phyloP scores from a whole-genome alignment of 1,140 invertebrate genomes.

The Ceratitis capitata region DNA sequence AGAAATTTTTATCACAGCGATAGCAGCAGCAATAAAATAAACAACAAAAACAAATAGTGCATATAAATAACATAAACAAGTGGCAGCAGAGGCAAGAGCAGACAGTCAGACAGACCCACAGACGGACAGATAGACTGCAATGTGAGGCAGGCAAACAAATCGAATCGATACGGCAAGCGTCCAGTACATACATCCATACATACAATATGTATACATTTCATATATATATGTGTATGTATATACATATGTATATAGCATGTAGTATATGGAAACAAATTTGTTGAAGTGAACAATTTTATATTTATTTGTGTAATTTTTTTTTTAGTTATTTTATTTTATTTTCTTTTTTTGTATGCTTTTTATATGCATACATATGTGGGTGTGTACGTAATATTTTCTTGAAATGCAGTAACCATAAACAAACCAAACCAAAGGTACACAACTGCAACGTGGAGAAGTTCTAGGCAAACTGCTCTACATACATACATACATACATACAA shows the following conservation, averaged over 20 bases:
- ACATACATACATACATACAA: background rate
- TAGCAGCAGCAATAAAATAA: constrained; percentile 47
- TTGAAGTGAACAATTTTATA: background rate
- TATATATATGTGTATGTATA: too few relatives aligned
- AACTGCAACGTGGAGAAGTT: too few relatives aligned
- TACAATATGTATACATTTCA: too few relatives aligned
- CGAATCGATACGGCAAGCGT: background rate
- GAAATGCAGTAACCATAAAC: background rate
- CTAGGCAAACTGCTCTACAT: too few relatives aligned
- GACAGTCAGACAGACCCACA: background rate
- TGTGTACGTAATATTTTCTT: background rate
- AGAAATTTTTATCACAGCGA: constrained; percentile 57
- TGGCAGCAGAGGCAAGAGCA: background rate
- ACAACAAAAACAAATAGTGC: background rate
- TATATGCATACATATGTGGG: background rate
- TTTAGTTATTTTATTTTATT: too few relatives aligned
- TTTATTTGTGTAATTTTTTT: background rate
- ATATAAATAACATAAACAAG: background rate
- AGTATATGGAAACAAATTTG: background rate
- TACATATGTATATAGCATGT: too few relatives aligned
- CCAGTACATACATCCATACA: too few relatives aligned
- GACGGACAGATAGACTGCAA: background rate
- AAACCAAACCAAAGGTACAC: background rate
- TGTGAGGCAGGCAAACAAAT: background rate
- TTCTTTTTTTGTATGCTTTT: background rate